Percentiles rank a stretch among this genome's conserved stretches.
Conservation (phyloP, 64 coral and sea anemone genomes). For the Orbicella faveolata region DNA sequence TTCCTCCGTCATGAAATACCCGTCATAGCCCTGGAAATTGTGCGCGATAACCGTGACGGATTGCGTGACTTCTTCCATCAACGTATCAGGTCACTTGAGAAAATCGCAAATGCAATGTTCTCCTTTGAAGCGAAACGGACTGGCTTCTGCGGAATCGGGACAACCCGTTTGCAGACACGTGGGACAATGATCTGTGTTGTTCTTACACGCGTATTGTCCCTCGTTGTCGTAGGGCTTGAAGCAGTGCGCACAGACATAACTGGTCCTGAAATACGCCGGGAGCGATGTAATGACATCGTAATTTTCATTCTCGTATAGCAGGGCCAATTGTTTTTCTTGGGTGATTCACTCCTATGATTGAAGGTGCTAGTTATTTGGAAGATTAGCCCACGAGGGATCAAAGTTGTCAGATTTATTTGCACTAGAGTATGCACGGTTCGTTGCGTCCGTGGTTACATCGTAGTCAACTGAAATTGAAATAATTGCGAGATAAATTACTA, state of each 20-base stretch:
- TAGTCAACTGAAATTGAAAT: no score
- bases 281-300: not conserved
- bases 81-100: conserved; percentile 7
- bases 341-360: no score
- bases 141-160: not conserved
- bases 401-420: no score
- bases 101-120: not conserved
- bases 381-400: no score
- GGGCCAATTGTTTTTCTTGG: not conserved
- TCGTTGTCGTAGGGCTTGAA: not conserved
- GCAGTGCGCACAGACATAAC: not conserved
- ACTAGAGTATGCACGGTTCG: no score
- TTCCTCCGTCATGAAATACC: conserved; percentile 8
- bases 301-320: not conserved
- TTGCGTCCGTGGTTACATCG: no score
- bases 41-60: conserved; percentile 11
- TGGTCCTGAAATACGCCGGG: not conserved
- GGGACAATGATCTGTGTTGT: not conserved
- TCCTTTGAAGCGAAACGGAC: conserved; percentile 31
- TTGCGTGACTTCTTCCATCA: not conserved
- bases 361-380: no score
- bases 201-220: not conserved
- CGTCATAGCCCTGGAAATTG: conserved; percentile 48
- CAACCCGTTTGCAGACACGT: not conserved
- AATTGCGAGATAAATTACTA: no score